Evolutionary conservation across 2,888 invertebrate species (phyloP).

Genomic region (Altica lythri): DNA sequence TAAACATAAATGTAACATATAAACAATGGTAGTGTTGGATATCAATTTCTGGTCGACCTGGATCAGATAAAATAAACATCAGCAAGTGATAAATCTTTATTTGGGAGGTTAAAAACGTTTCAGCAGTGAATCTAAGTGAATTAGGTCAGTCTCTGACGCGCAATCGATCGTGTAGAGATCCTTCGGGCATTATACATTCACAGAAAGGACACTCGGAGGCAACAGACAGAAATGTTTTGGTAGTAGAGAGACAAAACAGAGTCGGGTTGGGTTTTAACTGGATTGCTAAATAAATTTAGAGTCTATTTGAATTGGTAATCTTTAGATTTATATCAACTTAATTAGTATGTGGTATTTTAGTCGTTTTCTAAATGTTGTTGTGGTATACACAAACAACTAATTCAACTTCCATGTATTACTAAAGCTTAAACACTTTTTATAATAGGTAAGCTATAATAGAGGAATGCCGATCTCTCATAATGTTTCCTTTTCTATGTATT

Average conservation of each 20-base stretch:
- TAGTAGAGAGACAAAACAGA: slow-evolving; percentile 22
- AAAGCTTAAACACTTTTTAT: background rate
- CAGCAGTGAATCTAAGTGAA: slow-evolving; percentile 31
- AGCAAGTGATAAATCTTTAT: slow-evolving; percentile 34
- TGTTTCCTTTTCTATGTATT: slow-evolving; percentile 10
- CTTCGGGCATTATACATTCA: slow-evolving; percentile 30
- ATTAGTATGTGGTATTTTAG: too few relatives aligned
- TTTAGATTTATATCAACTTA: slow-evolving; percentile 2
- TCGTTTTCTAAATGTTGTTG: too few relatives aligned
- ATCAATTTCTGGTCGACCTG: too few relatives aligned
- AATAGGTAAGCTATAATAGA: background rate
- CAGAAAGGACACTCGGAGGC: slow-evolving; percentile 18
- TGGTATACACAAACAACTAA: too few relatives aligned
- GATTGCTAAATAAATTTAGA: slow-evolving; percentile 11
- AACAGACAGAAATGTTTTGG: slow-evolving; percentile 27
- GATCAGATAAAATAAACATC: slow-evolving; percentile 22
- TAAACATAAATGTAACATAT: too few relatives aligned
- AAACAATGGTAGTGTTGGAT: too few relatives aligned
- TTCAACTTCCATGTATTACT: background rate
- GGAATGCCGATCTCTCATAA: background rate
- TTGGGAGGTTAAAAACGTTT: slow-evolving; percentile 29
- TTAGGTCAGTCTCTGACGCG: slow-evolving; percentile 34
- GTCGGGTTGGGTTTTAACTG: slow-evolving; percentile 21
- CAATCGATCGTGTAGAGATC: slow-evolving; percentile 28
- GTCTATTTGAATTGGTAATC: slow-evolving; percentile 13